phyloP scores from a whole-genome alignment of 2,888 invertebrate species.

The Patella caerulea region DNA sequence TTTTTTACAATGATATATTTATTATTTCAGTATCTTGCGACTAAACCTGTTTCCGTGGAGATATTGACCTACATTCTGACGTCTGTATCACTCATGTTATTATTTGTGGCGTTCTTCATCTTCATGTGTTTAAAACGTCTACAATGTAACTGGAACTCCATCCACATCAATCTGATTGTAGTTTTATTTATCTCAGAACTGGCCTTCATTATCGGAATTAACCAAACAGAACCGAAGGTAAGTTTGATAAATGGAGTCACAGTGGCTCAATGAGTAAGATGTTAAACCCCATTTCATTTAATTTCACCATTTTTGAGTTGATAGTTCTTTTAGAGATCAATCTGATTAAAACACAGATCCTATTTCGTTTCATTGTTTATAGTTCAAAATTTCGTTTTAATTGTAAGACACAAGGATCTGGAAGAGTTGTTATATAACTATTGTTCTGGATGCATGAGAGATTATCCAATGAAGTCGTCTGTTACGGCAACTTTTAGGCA shows the following conservation, averaged over 20 bases:
- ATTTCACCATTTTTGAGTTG: no score
- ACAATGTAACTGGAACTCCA: conserved; percentile 86
- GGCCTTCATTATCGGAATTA: conserved; percentile 88
- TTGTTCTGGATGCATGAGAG: no score
- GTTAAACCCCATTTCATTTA: no score
- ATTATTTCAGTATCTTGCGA: conserved; percentile 54
- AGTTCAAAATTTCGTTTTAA: no score
- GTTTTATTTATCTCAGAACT: conserved; percentile 89
- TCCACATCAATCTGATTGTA: conserved; percentile 93
- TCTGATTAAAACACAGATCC: no score
- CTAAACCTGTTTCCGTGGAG: conserved; percentile 47
- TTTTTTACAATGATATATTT: not conserved
- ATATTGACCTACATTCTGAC: conserved; percentile 88
- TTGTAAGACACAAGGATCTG: no score
- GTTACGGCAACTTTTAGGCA: no score
- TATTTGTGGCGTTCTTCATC: conserved; percentile 84
- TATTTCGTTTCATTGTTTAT: no score
- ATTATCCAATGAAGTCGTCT: no score
- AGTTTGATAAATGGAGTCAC: conserved; percentile 38
- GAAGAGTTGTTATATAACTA: no score
- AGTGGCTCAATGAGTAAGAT: no score
- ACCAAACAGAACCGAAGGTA: conserved; percentile 86
- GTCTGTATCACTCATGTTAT: conserved; percentile 84
- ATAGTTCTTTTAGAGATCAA: no score
- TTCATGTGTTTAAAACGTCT: conserved; percentile 79